Evolutionary conservation across 2,888 invertebrate species (phyloP), one percentile per base, ranked within the genome.

Genomic region (Punctoribates punctum): DNA sequence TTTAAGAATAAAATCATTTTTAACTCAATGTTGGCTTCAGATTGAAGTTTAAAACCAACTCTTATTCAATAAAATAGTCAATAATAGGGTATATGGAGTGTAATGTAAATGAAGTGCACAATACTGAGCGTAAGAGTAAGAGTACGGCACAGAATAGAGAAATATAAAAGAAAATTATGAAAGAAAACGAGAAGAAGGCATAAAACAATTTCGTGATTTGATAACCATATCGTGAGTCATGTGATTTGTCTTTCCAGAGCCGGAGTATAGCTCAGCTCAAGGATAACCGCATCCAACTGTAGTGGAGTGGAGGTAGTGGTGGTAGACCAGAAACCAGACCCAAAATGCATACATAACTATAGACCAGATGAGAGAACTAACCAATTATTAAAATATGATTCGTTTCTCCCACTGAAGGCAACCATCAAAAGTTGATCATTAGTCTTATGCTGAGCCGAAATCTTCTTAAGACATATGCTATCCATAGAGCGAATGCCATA

Each of bases 191-290:
- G 23, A n/a, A 51, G 23, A 17, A 65, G 65, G 23, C 20, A 65
- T 65, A 27, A 65, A 25, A 65, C 34, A 65, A 65, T n/a, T 29
- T 65, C 20, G 65, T 25, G 65, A 65, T 65, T 65, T 29, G 29
- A 65, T 34, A 65, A 65, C 8, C 34, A 65, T 17, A 27, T 65
- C 65, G 65, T 65, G 65, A 65, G 27, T 65, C 65, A 65, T 65
- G 65, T 65, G 65, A 65, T 65, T 65, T 42, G 42, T 13, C 13
- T 13, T 42, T 42, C 42, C 1, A 25, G 57, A 23, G 5, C 4
- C 4, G 25, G 20, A 57, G 57, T 23, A 57, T 1, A 57, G 65
- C 27, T 29, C 15, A 65, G 27, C 34, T 65, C 65, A 65, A 65
- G 65, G 65, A 65, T 65, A 65, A 65, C 65, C 17, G 34, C 34